Base-by-base conservation (phyloP, 2,113 vertebrate genomes). In the Bos indicus region DNA sequence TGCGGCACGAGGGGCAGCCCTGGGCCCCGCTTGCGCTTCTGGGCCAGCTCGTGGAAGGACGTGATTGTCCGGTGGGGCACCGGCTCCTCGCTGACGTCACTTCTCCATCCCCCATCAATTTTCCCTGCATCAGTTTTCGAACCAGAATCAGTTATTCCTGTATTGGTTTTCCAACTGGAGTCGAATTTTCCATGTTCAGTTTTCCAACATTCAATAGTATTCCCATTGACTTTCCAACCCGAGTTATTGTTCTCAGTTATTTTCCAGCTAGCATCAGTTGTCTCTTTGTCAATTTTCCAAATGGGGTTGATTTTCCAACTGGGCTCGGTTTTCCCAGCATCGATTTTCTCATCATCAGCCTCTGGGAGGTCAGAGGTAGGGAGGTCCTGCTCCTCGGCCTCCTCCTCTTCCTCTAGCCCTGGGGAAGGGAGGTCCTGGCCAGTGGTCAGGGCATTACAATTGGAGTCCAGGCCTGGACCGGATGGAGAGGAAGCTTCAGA, bases 11-110 rank as follows among this genome's bases (percentile, higher is more conserved):
- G 7, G 81, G 95, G 25, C 96, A 98, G 86, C 36, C 96, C 56
- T 7, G 91, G 25, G 21, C 98, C 98, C 89, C 98, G 98, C 98
- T 99, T 99, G 96, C 99, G 99, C 98, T 99, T 99, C 97, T 99
- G 99, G 28, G 99, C 99, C 94, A 99, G 99, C 98, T 99, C 99
- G 0, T 99, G 99, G 98, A 99, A 99, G 0, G 99, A 99, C 4
- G 99, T 99, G 98, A 99, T 98, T 51, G 97, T 99, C 97, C 98
- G 94, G 51, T 92, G 98, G 82, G 98, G 96, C 89, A 43, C 97
- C 19, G 94, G 98, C 96, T 97, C 96, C 92, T 89, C 95, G 95
- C 82, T 98, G 97, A 98, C 98, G 98, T 98, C 98, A 97, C 93
- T 60, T 17, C 91, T 82, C 94, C 97, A 59, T 57, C 91, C 98